Evolutionary conservation across 2,113 vertebrate genomes (phyloP), one percentile per base, ranked within the genome.

Genomic region (Callorhinus ursinus): DNA sequence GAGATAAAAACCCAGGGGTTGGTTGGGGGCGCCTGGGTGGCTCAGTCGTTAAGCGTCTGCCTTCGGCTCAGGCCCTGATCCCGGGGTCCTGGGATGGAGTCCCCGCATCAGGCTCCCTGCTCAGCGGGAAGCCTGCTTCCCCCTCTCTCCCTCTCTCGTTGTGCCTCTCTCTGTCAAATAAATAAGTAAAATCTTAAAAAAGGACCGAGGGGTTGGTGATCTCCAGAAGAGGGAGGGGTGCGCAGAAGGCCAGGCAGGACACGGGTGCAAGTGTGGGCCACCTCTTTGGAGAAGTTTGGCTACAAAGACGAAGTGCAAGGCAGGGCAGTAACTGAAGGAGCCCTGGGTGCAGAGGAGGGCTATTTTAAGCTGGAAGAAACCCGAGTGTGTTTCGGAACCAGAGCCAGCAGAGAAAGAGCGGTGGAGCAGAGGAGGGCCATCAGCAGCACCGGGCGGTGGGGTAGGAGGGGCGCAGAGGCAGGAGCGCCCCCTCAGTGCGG

Each of bases 311-410:
- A 63, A 72, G 71, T 10, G 24, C 89, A 65, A 53, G 71, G 42
- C 11, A 19, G 49, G 65, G 74, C 26, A 63, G 97, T 85, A 96
- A 95, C 86, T 36, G 86, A 92, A 98, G 97, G 90, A 77, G 22
- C 31, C 0, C 83, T 39, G 76, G 86, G 74, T 69, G 39, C 77
- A n/a, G 82, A 72, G 85, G 83, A 88, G 22, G 63, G 51, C 93
- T 97, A 96, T 98, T 97, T 98, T 97, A 92, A 97, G 98, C 55
- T 18, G 33, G 83, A 89, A 90, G 95, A 98, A 98, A 98, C 72
- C 61, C 39, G 96, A 98, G 96, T 57, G 49, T 90, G 82, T 83
- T 49, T 61, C 2, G 7, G 74, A 36, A 21, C 7, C 7, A 36
- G 59, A 74, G 93, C 90, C 95, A 95, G 63, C 57, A 31, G 61